Base-by-base conservation (phyloP, 1,140 invertebrate species). In the Panagrolaimus sp. region DNA sequence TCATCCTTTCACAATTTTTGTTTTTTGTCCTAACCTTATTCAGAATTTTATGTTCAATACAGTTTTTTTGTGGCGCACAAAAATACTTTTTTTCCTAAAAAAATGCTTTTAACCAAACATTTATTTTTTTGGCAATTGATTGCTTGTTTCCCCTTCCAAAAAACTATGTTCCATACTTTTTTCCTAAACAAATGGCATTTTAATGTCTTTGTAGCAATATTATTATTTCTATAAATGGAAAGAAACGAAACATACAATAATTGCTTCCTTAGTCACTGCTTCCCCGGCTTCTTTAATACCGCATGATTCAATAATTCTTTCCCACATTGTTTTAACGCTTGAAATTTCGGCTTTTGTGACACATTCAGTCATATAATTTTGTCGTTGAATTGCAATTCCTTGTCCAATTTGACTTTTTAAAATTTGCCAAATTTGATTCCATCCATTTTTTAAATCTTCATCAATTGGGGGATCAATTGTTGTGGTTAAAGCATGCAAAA, bases 311-410 rank as follows among this genome's bases (percentile, higher is more conserved):
- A 78, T 76, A 14, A 82, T 69, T 46, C 67, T 55, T 17, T 67
- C 67, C 80, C 80, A 82, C 17, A 74, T 79, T 32, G 64, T 58
- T 15, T 69, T 69, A 8, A 83, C 63, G 8, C 24, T 26, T 26
- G 72, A 64, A 70, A 83, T 82, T 69, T 82, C 80, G 28, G 47
- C 48, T 46, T 71, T 43, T n/a, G 80, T 82, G 10, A 82, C 68
- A 52, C 76, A 79, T 65, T 82, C 79, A 6, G 68, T 64, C 24
- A 82, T 63, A 65, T 82, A 82, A 47, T 67, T 71, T 12, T 73
- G 68, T n/a, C 80, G 78, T 65, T 82, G 79, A 43, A 74, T 62
- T 9, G 71, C 62, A 38, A 82, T 73, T 24, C 80, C 80, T 43
- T 72, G 66, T 6, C 68, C 73, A 64, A 82, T 81, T 46, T 81